Evolutionary conservation across 1,140 invertebrate genomes (phyloP).

Genomic region (Eriosoma lanigerum): DNA sequence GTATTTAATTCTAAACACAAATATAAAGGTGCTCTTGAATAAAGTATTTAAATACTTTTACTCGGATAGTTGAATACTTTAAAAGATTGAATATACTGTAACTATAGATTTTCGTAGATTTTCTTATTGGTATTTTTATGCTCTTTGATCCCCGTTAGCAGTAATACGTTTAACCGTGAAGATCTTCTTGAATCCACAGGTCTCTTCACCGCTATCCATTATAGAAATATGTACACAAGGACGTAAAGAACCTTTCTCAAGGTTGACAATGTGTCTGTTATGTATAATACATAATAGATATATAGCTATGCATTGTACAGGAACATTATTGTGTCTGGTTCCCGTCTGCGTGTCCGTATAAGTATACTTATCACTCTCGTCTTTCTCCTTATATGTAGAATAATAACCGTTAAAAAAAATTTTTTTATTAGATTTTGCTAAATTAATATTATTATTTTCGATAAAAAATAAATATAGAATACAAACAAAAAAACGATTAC

Average conservation of each 20-base stretch:
- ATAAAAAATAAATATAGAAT: too few species aligned
- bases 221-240: constrained; percentile 35
- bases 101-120: neutral
- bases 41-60: too few species aligned
- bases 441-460: too few species aligned
- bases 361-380: neutral
- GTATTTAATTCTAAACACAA: too few species aligned
- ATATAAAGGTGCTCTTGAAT: too few species aligned
- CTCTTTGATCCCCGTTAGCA: neutral
- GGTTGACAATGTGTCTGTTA: neutral
- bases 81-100: too few species aligned
- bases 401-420: neutral
- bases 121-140: neutral
- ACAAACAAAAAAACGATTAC: too few species aligned
- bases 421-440: neutral
- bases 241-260: constrained; percentile 27
- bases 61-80: too few species aligned
- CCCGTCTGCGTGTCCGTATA: neutral
- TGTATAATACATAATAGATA: too few species aligned
- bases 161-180: constrained; percentile 15
- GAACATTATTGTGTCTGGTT: constrained; percentile 15
- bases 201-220: neutral
- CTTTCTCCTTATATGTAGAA: too few species aligned
- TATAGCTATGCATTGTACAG: neutral
- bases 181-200: neutral